Conservation (phyloP, 64 coral and sea anemone genomes). For the Pachyseris speciosa region DNA sequence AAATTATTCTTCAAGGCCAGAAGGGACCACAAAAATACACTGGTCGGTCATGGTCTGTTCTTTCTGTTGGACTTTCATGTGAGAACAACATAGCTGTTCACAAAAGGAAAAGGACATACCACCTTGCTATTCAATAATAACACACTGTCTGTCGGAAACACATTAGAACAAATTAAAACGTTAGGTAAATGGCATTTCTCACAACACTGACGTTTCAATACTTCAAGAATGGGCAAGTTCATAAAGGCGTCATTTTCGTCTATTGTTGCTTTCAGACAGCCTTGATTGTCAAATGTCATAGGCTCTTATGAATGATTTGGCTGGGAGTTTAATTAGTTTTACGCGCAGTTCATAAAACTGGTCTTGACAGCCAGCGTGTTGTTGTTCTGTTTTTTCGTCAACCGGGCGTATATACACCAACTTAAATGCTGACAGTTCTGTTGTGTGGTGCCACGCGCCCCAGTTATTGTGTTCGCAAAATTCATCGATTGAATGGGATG, state of each 20-base stretch:
- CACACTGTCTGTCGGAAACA: conserved; percentile 39
- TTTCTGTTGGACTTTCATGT: not conserved
- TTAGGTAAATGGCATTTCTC: conserved; percentile 51
- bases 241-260: not conserved
- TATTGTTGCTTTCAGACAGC: conserved; percentile 1
- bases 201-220: conserved; percentile 44
- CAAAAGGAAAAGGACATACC: conserved; percentile 28
- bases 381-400: conserved; percentile 10
- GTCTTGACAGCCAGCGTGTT: conserved; percentile 14
- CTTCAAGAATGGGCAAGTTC: conserved; percentile 30
- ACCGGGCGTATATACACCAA: not conserved
- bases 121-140: conserved; percentile 51
- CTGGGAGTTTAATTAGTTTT: conserved; percentile 54
- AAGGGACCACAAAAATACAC: not conserved
- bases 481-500: conserved; percentile 13
- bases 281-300: conserved; percentile 21
- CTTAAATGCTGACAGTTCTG: conserved; percentile 4
- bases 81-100: conserved; percentile 49
- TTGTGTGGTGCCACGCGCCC: conserved; percentile 17
- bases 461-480: not conserved
- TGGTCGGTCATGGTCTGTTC: conserved; percentile 1
- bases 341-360: conserved; percentile 30
- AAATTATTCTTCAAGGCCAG: not conserved
- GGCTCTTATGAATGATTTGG: conserved; percentile 28
- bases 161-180: conserved; percentile 47